Evolutionary conservation across 2,888 invertebrate species (phyloP).

Genomic region (Myopa testacea): DNA sequence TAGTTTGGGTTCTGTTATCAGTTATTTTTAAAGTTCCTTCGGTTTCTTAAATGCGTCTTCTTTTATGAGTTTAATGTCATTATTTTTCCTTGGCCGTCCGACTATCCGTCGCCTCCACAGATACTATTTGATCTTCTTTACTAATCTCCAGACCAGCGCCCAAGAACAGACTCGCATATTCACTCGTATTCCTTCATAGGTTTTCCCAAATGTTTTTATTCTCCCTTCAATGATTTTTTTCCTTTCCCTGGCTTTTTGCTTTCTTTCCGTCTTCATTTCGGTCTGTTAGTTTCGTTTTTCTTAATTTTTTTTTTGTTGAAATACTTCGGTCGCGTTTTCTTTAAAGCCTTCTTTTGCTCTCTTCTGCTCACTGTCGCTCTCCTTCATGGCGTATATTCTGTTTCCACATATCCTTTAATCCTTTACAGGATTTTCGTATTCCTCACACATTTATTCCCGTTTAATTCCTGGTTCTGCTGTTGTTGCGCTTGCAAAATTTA

Average conservation of each 20-base stretch:
- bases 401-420: neutral
- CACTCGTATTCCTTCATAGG: neutral
- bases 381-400: neutral
- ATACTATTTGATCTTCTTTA: neutral
- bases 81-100: too few relatives aligned
- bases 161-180: constrained; percentile 11
- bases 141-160: neutral
- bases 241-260: constrained; percentile 2
- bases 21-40: too few relatives aligned
- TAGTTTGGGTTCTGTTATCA: too few relatives aligned
- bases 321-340: neutral
- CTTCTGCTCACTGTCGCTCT: neutral
- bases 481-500: constrained; percentile 37
- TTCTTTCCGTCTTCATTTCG: neutral
- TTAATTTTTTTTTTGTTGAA: neutral
- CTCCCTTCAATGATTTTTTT: neutral
- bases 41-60: too few relatives aligned
- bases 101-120: too few relatives aligned
- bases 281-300: neutral
- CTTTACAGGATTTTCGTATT: constrained; percentile 12
- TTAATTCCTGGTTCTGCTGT: neutral
- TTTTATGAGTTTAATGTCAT: too few relatives aligned
- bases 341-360: neutral
- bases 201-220: constrained; percentile 15
- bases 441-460: constrained; percentile 12